phyloP scores from a whole-genome alignment of 1,140 invertebrate species.

The Penaeus japonicus region DNA sequence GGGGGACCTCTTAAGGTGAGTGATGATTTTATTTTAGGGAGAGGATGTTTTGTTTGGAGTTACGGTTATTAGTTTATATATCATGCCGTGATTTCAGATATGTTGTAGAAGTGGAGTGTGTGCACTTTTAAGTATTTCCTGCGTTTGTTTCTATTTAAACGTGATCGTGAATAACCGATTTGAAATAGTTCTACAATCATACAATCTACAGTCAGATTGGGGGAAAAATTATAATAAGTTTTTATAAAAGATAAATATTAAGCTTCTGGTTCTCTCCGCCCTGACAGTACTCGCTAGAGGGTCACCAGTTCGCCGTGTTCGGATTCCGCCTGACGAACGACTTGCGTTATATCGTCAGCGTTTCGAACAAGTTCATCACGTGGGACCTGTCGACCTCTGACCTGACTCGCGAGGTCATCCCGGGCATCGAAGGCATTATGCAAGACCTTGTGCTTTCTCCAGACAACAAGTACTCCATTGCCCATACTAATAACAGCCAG shows the following conservation, averaged over 20 bases:
- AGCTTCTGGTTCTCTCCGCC: not conserved
- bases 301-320: constrained; percentile 97
- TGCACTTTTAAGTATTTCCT: no score
- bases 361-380: constrained; percentile 96
- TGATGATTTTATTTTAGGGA: no score
- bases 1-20: constrained; percentile 92
- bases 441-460: constrained; percentile 92
- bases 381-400: constrained; percentile 96
- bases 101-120: no score
- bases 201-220: no score
- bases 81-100: no score
- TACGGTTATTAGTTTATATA: no score
- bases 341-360: constrained; percentile 92
- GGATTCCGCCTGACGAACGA: constrained; percentile 92
- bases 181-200: no score
- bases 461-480: constrained; percentile 95
- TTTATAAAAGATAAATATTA: not conserved
- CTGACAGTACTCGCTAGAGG: constrained; percentile 91
- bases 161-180: no score
- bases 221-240: not conserved
- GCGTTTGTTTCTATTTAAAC: no score
- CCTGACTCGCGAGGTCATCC: constrained; percentile 87
- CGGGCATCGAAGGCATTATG: constrained; percentile 94
- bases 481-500: constrained; percentile 96
- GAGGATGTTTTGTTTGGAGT: no score